Evolutionary conservation across 2,113 vertebrate species (phyloP).

Genomic region (Otis tarda): DNA sequence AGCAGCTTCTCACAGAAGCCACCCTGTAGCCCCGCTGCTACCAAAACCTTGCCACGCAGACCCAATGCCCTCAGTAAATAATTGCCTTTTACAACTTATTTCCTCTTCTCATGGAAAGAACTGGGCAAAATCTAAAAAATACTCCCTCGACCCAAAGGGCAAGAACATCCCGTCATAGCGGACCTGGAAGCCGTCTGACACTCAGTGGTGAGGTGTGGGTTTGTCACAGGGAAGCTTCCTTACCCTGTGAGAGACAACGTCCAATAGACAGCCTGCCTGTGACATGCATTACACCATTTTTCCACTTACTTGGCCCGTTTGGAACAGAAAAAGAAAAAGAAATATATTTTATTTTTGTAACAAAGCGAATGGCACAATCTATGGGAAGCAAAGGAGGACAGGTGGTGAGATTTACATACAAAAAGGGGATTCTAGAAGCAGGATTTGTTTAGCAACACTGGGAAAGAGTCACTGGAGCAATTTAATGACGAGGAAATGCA

Average conservation of each 20-base stretch:
- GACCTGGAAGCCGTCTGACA: background rate
- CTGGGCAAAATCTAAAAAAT: background rate
- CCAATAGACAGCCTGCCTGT: background rate
- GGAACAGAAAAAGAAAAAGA: background rate
- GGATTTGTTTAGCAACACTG: constrained; percentile 4
- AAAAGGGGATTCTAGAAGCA: background rate
- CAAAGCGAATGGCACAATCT: background rate
- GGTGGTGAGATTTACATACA: background rate
- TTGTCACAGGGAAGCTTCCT: background rate
- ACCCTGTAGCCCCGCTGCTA: no score
- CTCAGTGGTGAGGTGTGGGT: background rate
- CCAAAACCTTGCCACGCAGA: no score
- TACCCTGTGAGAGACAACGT: background rate
- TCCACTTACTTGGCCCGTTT: background rate
- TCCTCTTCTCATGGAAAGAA: background rate
- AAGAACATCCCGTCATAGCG: background rate
- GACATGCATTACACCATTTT: background rate
- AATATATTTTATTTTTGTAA: background rate
- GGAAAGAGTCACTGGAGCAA: background rate
- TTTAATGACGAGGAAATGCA: background rate
- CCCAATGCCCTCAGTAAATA: background rate
- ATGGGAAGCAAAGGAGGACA: background rate
- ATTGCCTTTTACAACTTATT: background rate
- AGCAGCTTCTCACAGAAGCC: no score
- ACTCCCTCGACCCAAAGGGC: background rate